These are phyloP conservation scores for Pithys albifrons DNA, from an alignment of 2,113 vertebrate genomes.

Conservation along the genomic window DNA sequence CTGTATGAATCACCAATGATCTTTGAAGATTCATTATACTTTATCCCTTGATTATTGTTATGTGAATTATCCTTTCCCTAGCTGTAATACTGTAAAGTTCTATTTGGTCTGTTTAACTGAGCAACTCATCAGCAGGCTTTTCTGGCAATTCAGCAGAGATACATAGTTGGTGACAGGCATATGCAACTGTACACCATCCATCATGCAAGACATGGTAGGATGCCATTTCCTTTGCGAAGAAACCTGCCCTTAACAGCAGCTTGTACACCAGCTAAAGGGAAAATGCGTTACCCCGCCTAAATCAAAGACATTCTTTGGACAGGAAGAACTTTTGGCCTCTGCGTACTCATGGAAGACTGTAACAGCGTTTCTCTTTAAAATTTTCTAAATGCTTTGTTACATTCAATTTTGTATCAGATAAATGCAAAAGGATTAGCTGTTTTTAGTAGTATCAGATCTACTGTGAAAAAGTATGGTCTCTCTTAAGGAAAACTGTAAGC, in stretches of 20 bases:
- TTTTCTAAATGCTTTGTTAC: not conserved
- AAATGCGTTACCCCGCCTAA: not conserved
- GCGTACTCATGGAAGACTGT: not conserved
- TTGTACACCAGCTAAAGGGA: not conserved
- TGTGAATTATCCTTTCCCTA: not conserved
- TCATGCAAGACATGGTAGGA: not conserved
- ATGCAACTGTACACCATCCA: not conserved
- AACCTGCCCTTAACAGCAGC: not conserved
- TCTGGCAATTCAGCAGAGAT: not conserved
- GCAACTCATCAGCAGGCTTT: not conserved
- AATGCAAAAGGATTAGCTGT: not conserved
- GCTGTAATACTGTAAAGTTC: not conserved
- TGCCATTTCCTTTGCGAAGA: not conserved
- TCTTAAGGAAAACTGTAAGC: not conserved
- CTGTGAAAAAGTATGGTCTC: not conserved
- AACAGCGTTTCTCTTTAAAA: not conserved
- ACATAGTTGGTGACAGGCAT: not conserved
- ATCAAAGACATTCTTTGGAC: not conserved
- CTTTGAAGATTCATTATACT: not conserved
- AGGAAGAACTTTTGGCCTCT: not conserved
- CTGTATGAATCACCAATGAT: not conserved
- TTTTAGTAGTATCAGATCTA: not conserved
- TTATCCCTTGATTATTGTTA: not conserved
- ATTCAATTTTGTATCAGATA: not conserved
- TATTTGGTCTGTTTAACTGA: not conserved